These are phyloP conservation scores for Neotoma lepida DNA, from an alignment of 2,113 vertebrate species.

Conservation along the genomic window DNA sequence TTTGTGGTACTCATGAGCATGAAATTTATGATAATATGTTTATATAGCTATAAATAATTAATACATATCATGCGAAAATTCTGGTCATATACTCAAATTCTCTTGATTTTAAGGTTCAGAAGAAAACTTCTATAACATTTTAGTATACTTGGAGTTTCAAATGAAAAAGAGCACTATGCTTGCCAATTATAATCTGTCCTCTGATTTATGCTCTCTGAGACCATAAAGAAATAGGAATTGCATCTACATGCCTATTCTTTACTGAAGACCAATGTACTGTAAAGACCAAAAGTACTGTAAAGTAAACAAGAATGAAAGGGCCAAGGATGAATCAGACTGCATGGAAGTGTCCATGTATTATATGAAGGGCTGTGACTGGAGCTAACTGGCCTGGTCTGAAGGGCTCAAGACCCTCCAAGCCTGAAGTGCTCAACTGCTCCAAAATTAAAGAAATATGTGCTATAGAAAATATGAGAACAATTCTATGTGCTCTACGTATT, in stretches of 20 bases:
- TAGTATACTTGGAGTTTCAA: not conserved
- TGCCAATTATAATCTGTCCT: not conserved
- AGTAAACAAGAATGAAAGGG: not conserved
- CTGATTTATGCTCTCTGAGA: not conserved
- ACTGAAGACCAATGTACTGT: not conserved
- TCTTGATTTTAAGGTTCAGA: not conserved
- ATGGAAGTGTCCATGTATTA: not conserved
- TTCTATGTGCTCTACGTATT: not conserved
- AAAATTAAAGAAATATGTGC: not conserved
- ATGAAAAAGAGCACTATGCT: not conserved
- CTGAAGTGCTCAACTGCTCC: not conserved
- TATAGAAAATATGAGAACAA: not conserved
- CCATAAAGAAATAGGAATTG: not conserved
- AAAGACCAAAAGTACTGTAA: not conserved
- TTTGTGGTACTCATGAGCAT: not conserved
- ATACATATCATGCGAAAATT: not conserved
- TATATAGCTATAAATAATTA: not conserved
- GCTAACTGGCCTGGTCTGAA: not conserved
- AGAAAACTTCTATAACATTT: not conserved
- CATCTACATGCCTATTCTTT: not conserved
- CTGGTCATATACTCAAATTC: not conserved
- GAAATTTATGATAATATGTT: not conserved
- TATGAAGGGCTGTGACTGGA: not conserved
- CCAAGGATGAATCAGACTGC: not conserved
- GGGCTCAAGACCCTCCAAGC: not conserved